phyloP scores from a whole-genome alignment of 1,140 invertebrate genomes.

The Zaprionus ghesquierei region DNA sequence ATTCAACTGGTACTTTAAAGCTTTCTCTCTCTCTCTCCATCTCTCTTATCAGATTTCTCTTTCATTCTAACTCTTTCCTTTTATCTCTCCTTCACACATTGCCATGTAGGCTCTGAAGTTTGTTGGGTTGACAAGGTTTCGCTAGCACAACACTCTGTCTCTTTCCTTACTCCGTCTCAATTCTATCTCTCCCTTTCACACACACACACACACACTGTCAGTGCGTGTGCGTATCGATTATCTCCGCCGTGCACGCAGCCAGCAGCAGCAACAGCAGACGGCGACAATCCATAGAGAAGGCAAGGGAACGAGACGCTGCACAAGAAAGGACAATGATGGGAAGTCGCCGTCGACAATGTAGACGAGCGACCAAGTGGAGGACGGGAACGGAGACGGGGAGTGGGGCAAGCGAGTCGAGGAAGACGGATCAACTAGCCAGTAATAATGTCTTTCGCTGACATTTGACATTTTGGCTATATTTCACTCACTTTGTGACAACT shows the following conservation, averaged over 20 bases:
- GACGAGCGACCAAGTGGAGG: background rate
- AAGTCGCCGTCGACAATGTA: background rate
- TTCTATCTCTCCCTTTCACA: background rate
- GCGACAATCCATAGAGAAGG: constrained; percentile 57
- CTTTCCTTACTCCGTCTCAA: background rate
- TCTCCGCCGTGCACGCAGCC: constrained; percentile 38
- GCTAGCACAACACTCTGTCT: background rate
- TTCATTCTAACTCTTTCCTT: background rate
- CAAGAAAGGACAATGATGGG: constrained; percentile 10
- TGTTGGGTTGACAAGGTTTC: constrained; percentile 16
- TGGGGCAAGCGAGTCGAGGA: background rate
- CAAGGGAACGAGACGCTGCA: background rate
- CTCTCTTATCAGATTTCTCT: background rate
- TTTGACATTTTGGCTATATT: constrained; percentile 81
- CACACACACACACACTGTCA: background rate
- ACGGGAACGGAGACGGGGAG: background rate
- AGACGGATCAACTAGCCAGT: constrained; percentile 78
- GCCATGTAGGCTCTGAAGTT: background rate
- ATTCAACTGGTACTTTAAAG: too few species aligned
- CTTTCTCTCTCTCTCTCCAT: too few species aligned
- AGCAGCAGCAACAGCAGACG: constrained; percentile 61
- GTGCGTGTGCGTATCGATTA: constrained; percentile 69
- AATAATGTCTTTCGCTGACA: constrained; percentile 81
- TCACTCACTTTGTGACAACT: constrained; percentile 79
- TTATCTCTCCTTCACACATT: background rate